These are phyloP conservation scores for Mesoligia furuncula DNA, from an alignment of 2,888 invertebrate genomes.

Conservation along the genomic window DNA sequence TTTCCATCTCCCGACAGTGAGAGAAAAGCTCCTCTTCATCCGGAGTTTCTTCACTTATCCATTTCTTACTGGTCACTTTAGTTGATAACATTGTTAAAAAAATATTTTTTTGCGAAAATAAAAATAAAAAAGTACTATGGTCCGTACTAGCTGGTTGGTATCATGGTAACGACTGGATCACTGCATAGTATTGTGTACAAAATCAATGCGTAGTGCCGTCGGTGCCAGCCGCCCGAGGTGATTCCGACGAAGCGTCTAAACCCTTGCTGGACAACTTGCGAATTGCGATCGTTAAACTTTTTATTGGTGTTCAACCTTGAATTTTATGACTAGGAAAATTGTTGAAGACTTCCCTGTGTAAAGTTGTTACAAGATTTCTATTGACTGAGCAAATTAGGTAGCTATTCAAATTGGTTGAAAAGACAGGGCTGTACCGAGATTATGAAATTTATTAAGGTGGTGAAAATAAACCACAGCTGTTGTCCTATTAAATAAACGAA, in stretches of 20 bases:
- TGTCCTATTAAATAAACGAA: background rate
- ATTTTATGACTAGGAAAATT: slow-evolving; percentile 70
- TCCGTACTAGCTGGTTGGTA: slow-evolving; percentile 75
- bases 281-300: slow-evolving; percentile 82
- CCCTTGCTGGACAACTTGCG: slow-evolving; percentile 82
- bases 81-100: slow-evolving; percentile 75
- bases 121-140: slow-evolving; percentile 63
- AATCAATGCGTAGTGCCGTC: slow-evolving; percentile 87
- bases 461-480: background rate
- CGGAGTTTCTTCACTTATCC: slow-evolving; percentile 89
- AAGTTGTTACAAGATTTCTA: slow-evolving; percentile 25
- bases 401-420: slow-evolving; percentile 14
- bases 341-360: slow-evolving; percentile 47
- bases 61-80: slow-evolving; percentile 83
- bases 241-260: slow-evolving; percentile 70
- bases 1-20: slow-evolving; percentile 88
- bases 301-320: slow-evolving; percentile 82
- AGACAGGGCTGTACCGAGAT: background rate
- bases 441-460: background rate
- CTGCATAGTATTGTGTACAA: slow-evolving; percentile 76
- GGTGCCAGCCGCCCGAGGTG: slow-evolving; percentile 78
- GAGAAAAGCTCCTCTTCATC: slow-evolving; percentile 88
- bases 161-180: slow-evolving; percentile 80
- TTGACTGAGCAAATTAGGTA: slow-evolving; percentile 17
- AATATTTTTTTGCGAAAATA: slow-evolving; percentile 56